Evolutionary conservation across 2,113 vertebrate species (phyloP), one percentile per base, ranked within the genome.

Genomic region (Embiotoca jacksoni): DNA sequence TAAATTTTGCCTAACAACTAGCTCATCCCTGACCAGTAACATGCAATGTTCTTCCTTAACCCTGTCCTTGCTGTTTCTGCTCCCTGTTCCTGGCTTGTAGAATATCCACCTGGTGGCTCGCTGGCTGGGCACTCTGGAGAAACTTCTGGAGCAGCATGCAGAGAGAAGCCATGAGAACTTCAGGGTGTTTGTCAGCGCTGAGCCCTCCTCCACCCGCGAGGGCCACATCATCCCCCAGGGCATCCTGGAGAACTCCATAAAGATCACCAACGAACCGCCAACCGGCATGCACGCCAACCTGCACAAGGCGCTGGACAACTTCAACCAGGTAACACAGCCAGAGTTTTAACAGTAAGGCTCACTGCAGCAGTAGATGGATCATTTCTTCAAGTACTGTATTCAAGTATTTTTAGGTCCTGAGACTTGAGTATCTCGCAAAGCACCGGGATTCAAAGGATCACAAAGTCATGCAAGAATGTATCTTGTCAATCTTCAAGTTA

Each of bases 281-380:
- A 94, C 94, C 0, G 97, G 97, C 62, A 97, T 99, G 95, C 96
- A 95, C 0, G 97, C 97, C 58, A 99, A 97, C 92, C 95, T 99
- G 76, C 98, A 99, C 95, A 97, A 96, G 83, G 96, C 98, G 37
- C 93, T 99, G 33, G 97, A 99, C 92, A 98, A 96, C 92, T 99
- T 99, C 90, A 97, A 80, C 85, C 98, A 99, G 97, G 98, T 99
- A 87, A 74, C n/a, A 47, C 15, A 4, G 10, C 41, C 10, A 44
- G 41, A 44, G 41, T 11, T 44, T 41, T 41, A 8, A 41, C 9
- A 41, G 39, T 5, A 2, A 5, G 7, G 4, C 7, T 37, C 4
- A 41, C 3, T 41, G 9, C 39, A 41, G 6, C 9, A 7, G 6
- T 41, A 41, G 9, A 41, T 4, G 37, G 4, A 37, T 7, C 37